Evolutionary conservation across 2,888 invertebrate genomes (phyloP), one percentile per base, ranked within the genome.

Genomic region (Idaea dimidiata): DNA sequence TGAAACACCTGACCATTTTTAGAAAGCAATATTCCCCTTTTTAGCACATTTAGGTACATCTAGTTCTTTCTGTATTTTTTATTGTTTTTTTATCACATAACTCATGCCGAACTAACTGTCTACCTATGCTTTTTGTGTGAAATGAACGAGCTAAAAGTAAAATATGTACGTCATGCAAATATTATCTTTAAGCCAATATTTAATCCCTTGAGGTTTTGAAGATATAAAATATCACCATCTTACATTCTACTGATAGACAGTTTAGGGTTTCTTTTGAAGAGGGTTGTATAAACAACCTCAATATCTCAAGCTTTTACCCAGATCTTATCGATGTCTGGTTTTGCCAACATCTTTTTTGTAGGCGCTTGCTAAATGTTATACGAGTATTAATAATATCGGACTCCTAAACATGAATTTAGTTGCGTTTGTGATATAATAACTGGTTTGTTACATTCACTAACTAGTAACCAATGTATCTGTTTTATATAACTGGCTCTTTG

Each of bases 281-380:
- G 77, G 79, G 76, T 77, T 72, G 66, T 73, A 73, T 72, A 75
- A 78, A 79, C 71, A 77, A 69, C 64, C 59, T 64, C 55, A 61
- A 62, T 66, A 63, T 67, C 66, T 70, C 68, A 64, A 69, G 69
- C 70, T 67, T 66, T 71, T 43, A 73, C 68, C 69, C 68, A 58
- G 69, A 72, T 75, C 72, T 71, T 75, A 72, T 76, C 72, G 70
- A 69, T 67, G 74, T 74, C 74, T 68, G 70, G 69, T 71, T 77
- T 76, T 75, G 54, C 61, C 58, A 17, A 43, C 59, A 24, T 57
- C 61, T 62, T 63, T 54, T 59, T 60, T 60, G 60, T 57, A 61
- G 53, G 55, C 57, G 54, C 57, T 62, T 62, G 43, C 43, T 43
- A 43, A 43, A 43, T 43, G 10, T 43, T 43, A 10, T 10, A 43